Evolutionary conservation across 2,888 invertebrate species (phyloP), one percentile per base, ranked within the genome.

Genomic region (Polyommatus icarus): DNA sequence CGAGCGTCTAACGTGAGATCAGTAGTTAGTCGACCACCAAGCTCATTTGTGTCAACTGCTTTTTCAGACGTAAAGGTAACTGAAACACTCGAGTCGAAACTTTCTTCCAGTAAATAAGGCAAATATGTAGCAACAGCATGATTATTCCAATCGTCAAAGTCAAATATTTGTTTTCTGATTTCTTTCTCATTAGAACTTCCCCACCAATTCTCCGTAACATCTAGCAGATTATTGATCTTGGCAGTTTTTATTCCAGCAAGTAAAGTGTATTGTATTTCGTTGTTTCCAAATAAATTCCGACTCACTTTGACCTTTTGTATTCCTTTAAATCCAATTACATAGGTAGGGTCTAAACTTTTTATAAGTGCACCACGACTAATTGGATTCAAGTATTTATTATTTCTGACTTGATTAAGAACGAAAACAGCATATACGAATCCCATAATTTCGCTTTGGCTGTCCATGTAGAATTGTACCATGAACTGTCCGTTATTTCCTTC

Each of bases 81-180:
- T 0, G 98, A 98, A 46, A 97, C 94, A 83, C 97, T 97, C 0
- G 97, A 95, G 81, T 97, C 96, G 84, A 97, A 96, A 76, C 95
- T 95, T 82, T 98, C 96, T 86, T 96, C 96, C 0, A 97, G 95
- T 78, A 99, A 95, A 88, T 96, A 99, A 0, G 99, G 99, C 78
- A 96, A 95, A 89, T 97, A 99, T 18, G 96, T 95, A 0, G 99
- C 99, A 77, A 99, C 96, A 0, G 99, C 99, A 88, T 98, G 99
- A 89, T 98, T 98, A 88, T 99, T 99, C 99, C 99, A 99, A 88
- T 99, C 99, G 88, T 99, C 99, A 90, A 99, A 99, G 91, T 99
- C 99, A 87, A 99, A 99, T 84, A 99, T 99, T 86, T 96, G 95
- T 76, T 96, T 95, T 83, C 96, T 96, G 77, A 99, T 99, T 78